phyloP scores from a whole-genome alignment of 92 coral and sea anemone genomes.

The Actinernus sp. region DNA sequence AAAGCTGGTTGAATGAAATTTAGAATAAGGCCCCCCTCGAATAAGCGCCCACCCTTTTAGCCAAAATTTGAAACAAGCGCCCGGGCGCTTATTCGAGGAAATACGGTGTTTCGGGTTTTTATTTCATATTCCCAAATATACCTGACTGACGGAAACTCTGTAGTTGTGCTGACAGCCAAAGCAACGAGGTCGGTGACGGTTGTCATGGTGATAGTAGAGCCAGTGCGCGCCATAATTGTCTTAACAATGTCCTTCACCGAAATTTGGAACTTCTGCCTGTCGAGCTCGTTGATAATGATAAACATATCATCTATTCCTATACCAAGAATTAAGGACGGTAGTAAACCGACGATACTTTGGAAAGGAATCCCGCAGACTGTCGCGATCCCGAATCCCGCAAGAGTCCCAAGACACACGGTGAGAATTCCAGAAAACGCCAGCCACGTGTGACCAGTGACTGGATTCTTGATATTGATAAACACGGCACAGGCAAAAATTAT shows the following conservation, averaged over 20 bases:
- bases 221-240: conserved; percentile 60
- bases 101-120: too few relatives aligned
- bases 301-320: conserved; percentile 84
- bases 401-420: conserved; percentile 73
- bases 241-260: conserved; percentile 52
- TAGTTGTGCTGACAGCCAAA: conserved; percentile 72
- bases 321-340: conserved; percentile 66
- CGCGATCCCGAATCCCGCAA: conserved; percentile 64
- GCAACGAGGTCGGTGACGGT: conserved; percentile 79
- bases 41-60: too few relatives aligned
- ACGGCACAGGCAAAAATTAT: conserved; percentile 64
- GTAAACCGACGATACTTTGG: conserved; percentile 58
- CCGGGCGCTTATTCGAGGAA: too few relatives aligned
- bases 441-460: conserved; percentile 66
- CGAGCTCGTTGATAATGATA: conserved; percentile 71
- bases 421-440: conserved; percentile 68
- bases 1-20: too few relatives aligned
- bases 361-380: conserved; percentile 49
- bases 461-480: conserved; percentile 55
- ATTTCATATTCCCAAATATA: too few relatives aligned
- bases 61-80: too few relatives aligned
- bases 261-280: conserved; percentile 45
- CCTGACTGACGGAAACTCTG: conserved; percentile 61
- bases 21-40: too few relatives aligned
- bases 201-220: conserved; percentile 83